phyloP scores from a whole-genome alignment of 1,140 invertebrate genomes.

The Drosophila insularis region DNA sequence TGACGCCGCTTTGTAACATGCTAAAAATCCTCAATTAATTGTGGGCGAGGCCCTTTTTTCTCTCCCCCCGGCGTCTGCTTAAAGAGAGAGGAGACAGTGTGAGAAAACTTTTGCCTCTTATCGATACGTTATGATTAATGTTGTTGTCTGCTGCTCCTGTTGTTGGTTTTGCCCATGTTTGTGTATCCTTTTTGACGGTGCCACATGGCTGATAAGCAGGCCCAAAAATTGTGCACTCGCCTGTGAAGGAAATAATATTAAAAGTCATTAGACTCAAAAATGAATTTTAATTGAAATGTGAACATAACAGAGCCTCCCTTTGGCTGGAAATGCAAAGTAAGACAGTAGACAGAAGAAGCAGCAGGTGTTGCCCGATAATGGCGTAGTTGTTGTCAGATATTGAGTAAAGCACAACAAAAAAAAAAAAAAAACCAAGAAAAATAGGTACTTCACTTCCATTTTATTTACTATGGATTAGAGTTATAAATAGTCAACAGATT shows the following conservation, averaged over 20 bases:
- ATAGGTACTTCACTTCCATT: constrained; percentile 7
- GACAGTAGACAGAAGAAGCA: background rate
- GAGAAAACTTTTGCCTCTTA: constrained; percentile 14
- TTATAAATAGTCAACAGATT: constrained; percentile 58
- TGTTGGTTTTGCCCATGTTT: constrained; percentile 8
- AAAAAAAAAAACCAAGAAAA: too few relatives aligned
- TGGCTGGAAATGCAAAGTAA: background rate
- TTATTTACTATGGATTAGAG: constrained; percentile 10
- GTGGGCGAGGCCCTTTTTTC: constrained; percentile 35
- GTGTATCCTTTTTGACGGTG: constrained; percentile 27
- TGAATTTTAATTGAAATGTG: constrained; percentile 70
- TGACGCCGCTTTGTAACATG: constrained; percentile 51
- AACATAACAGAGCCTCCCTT: background rate
- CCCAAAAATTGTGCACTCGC: constrained; percentile 66
- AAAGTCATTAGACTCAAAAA: constrained; percentile 74
- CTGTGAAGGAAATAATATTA: constrained; percentile 76
- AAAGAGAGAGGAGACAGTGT: background rate
- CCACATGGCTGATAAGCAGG: constrained; percentile 71
- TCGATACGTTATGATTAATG: constrained; percentile 57
- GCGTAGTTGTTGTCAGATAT: constrained; percentile 25
- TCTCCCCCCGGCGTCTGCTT: background rate
- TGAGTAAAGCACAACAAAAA: background rate
- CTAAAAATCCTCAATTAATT: constrained; percentile 68
- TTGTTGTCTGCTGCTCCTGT: constrained; percentile 26
- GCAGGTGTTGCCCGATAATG: constrained; percentile 15